phyloP scores from a whole-genome alignment of 2,888 invertebrate species.

The Aquatica leii region DNA sequence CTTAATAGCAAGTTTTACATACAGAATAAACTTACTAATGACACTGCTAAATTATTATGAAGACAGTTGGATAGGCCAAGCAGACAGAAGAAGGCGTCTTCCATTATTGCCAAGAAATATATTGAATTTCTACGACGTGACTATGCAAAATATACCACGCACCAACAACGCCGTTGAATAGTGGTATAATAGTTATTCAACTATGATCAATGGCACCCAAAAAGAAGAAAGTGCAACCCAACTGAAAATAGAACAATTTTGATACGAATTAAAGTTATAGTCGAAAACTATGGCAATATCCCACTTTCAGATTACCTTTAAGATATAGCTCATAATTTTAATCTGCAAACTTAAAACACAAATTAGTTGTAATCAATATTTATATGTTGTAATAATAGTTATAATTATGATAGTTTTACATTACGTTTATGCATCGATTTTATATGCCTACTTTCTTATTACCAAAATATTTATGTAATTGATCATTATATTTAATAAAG shows the following conservation, averaged over 20 bases:
- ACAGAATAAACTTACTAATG: conserved; percentile 10
- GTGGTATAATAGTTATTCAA: not conserved
- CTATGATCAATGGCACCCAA: conserved; percentile 11
- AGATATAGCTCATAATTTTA: conserved; percentile 13
- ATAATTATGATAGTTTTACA: too few relatives aligned
- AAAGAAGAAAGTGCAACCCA: conserved; percentile 10
- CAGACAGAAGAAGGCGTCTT: conserved; percentile 5
- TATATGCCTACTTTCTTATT: too few relatives aligned
- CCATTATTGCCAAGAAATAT: too few relatives aligned
- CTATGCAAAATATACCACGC: not conserved
- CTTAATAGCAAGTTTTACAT: conserved; percentile 5
- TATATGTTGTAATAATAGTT: too few relatives aligned
- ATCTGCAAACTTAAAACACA: conserved; percentile 8
- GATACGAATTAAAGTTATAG: conserved; percentile 9
- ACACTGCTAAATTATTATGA: conserved; percentile 3
- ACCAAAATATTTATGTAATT: too few relatives aligned
- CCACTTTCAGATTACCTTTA: conserved; percentile 9
- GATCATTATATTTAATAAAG: too few relatives aligned
- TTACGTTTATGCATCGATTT: too few relatives aligned
- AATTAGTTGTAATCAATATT: too few relatives aligned
- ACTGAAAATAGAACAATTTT: conserved; percentile 10
- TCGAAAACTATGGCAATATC: conserved; percentile 7
- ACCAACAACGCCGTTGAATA: conserved; percentile 12
- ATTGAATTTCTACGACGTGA: not conserved
- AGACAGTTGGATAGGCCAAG: not conserved